phyloP scores from a whole-genome alignment of 1,140 invertebrate genomes.

The Ptiloglossa arizonensis region DNA sequence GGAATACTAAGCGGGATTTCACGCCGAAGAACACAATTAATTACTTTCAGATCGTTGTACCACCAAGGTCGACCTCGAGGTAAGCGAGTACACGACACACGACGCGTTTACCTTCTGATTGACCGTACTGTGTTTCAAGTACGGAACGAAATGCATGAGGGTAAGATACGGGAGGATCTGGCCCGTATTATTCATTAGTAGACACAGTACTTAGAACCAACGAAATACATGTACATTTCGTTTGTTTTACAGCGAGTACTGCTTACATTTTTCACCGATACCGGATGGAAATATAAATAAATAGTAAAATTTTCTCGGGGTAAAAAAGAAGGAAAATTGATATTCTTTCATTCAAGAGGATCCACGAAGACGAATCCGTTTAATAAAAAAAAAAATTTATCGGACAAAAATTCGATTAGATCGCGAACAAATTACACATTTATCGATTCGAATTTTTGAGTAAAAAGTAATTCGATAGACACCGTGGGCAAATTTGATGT shows the following conservation, averaged over 20 bases:
- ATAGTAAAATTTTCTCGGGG: no score
- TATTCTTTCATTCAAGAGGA: no score
- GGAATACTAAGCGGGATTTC: slow-evolving; percentile 25
- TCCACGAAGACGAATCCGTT: no score
- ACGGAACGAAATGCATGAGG: not conserved
- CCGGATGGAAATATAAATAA: no score
- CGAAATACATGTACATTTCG: no score
- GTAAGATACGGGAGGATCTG: not conserved
- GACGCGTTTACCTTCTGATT: slow-evolving; percentile 31
- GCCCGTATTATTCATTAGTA: not conserved
- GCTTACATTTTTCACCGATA: no score
- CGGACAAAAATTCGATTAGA: not conserved
- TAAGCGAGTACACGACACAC: slow-evolving; percentile 27
- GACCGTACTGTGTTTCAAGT: slow-evolving; percentile 16
- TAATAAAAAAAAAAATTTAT: not conserved
- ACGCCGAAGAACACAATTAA: slow-evolving; percentile 30
- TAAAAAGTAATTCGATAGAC: not conserved
- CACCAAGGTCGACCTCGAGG: slow-evolving; percentile 45
- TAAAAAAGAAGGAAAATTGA: no score
- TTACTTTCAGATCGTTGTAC: slow-evolving; percentile 49
- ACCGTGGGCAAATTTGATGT: not conserved
- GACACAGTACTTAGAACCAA: no score
- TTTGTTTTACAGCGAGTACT: no score
- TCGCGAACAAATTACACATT: not conserved
- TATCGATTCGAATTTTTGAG: not conserved